A percentile compares a stretch with the other conserved stretches of the same genome.
These are phyloP conservation scores for Cathartes aura DNA, from an alignment of 2,113 vertebrate species.

Conservation along the genomic window DNA sequence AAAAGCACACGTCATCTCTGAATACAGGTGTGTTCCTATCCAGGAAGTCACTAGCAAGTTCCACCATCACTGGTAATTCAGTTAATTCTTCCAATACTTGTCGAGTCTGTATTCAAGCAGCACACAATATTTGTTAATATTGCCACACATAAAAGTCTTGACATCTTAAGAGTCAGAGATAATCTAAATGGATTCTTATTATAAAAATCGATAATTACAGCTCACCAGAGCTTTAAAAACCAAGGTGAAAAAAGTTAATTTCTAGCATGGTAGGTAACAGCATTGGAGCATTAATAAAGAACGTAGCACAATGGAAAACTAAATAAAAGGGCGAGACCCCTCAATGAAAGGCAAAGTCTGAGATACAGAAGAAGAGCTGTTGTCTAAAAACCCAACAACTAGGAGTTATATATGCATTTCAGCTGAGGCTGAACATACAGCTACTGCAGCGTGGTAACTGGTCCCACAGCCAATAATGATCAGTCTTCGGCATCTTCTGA, in stretches of 20 bases:
- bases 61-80: slow-evolving; percentile 96
- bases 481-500: slow-evolving; percentile 90
- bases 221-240: not conserved
- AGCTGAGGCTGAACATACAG: slow-evolving; percentile 77
- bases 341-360: not conserved
- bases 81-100: slow-evolving; percentile 95
- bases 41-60: slow-evolving; percentile 95
- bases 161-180: not conserved
- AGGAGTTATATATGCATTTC: not conserved
- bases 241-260: not conserved
- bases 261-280: not conserved
- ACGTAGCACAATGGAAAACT: not conserved
- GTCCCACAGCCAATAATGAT: slow-evolving; percentile 96
- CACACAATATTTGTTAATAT: not conserved
- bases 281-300: not conserved
- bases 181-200: not conserved
- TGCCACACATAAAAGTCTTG: not conserved
- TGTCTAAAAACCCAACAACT: not conserved
- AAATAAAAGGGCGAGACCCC: not conserved
- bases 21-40: slow-evolving; percentile 96
- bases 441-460: slow-evolving; percentile 92
- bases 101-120: slow-evolving; percentile 82
- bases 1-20: slow-evolving; percentile 96
- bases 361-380: not conserved
- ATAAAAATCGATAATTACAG: not conserved